phyloP scores from a whole-genome alignment of 2,113 vertebrate species.

The Hepsetus odoe region DNA sequence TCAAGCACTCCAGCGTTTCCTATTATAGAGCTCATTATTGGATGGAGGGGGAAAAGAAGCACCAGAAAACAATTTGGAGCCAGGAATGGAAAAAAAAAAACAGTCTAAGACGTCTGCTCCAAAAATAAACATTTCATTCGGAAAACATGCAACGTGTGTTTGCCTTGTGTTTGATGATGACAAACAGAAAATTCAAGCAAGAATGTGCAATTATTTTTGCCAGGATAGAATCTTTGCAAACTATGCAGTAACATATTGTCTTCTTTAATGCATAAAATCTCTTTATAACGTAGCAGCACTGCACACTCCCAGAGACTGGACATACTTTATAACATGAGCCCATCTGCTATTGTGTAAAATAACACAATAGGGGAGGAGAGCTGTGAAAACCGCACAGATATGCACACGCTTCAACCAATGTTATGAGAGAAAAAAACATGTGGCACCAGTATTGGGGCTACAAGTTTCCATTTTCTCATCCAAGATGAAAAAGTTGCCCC shows the following conservation, averaged over 20 bases:
- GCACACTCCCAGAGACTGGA: slow-evolving; percentile 57
- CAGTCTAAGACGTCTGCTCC: not conserved
- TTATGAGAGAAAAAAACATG: slow-evolving; percentile 37
- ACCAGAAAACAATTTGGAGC: slow-evolving; percentile 45
- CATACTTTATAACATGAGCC: slow-evolving; percentile 57
- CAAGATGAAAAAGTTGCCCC: not conserved
- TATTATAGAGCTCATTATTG: slow-evolving; percentile 52
- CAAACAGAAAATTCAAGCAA: not conserved
- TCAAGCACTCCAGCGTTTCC: slow-evolving; percentile 55
- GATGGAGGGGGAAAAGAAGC: not conserved
- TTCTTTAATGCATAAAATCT: slow-evolving; percentile 34
- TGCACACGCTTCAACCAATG: not conserved
- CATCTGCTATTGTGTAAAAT: slow-evolving; percentile 64
- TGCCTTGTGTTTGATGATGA: not conserved
- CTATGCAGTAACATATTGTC: slow-evolving; percentile 22
- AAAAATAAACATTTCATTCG: slow-evolving; percentile 27
- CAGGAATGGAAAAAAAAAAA: slow-evolving; percentile 19
- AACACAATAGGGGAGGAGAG: slow-evolving; percentile 49
- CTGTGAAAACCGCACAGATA: slow-evolving; percentile 48
- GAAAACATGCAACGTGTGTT: not conserved
- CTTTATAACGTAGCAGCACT: slow-evolving; percentile 46
- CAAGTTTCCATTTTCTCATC: slow-evolving; percentile 17
- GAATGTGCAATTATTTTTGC: slow-evolving; percentile 5
- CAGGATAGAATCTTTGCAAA: not conserved
- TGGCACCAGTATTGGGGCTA: not conserved